These are phyloP conservation scores for Epirrita christyi DNA, from an alignment of 2,888 invertebrate genomes.

Conservation along the genomic window DNA sequence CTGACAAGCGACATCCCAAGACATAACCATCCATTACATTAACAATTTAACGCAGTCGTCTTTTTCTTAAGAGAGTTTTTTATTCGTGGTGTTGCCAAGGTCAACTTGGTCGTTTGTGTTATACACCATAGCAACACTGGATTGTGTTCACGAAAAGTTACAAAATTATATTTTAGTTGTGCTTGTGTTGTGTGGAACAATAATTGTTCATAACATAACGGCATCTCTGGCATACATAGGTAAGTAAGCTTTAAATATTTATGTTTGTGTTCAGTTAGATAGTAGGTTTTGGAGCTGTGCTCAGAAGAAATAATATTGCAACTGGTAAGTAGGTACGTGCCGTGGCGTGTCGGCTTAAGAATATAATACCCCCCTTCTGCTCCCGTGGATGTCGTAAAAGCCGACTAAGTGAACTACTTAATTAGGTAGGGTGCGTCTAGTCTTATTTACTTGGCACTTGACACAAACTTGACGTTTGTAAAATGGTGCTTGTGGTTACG, in stretches of 20 bases:
- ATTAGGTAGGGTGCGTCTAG: no score
- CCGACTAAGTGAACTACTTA: no score
- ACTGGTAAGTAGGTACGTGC: no score
- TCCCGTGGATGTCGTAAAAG: no score
- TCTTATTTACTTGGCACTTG: no score
- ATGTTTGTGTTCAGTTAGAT: not conserved
- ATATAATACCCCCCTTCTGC: no score
- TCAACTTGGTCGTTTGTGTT: constrained; percentile 3
- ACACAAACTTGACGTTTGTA: no score
- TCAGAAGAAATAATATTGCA: no score
- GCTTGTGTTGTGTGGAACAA: not conserved
- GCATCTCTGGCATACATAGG: not conserved
- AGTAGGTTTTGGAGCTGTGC: no score
- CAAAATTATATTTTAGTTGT: not conserved
- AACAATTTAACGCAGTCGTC: not conserved
- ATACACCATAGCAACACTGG: not conserved
- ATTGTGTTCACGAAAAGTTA: not conserved
- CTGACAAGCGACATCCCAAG: not conserved
- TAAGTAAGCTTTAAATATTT: not conserved
- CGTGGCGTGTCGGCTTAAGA: no score
- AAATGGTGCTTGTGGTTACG: no score
- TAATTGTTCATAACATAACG: not conserved
- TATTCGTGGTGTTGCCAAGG: constrained; percentile 28
- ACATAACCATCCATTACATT: not conserved
- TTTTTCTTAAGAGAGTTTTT: not conserved